These are phyloP conservation scores for Ischnura elegans DNA, from an alignment of 2,888 invertebrate genomes.

Conservation along the genomic window DNA sequence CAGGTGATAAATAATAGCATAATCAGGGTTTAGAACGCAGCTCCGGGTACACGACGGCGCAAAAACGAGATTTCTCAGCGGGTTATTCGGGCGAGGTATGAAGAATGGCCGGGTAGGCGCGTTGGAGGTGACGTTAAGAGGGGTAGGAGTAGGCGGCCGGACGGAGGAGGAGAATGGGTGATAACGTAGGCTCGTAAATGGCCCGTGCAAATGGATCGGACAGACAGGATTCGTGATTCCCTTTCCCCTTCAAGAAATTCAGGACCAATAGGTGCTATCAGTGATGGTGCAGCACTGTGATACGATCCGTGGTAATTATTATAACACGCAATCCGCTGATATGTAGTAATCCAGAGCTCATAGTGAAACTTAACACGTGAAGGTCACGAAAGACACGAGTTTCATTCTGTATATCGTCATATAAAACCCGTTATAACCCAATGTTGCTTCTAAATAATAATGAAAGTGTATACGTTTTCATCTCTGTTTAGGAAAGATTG, in stretches of 20 bases:
- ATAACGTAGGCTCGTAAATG: constrained; percentile 19
- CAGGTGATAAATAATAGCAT: constrained; percentile 27
- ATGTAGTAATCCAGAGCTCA: too few relatives aligned
- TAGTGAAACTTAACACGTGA: too few relatives aligned
- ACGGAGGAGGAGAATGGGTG: background rate
- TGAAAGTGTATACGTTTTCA: too few relatives aligned
- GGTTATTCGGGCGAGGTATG: constrained; percentile 16
- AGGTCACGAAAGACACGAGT: too few relatives aligned
- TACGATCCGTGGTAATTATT: background rate
- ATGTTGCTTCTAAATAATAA: too few relatives aligned
- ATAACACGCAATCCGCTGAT: too few relatives aligned
- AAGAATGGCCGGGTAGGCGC: background rate
- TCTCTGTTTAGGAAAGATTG: too few relatives aligned
- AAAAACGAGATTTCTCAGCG: constrained; percentile 35
- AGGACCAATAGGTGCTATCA: background rate
- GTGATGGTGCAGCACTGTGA: background rate
- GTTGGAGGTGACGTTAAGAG: background rate
- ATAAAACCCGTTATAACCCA: too few relatives aligned
- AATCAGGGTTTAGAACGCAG: background rate
- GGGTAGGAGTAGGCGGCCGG: background rate
- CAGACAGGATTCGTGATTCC: background rate
- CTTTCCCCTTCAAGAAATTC: background rate
- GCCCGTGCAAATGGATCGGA: background rate
- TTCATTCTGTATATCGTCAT: too few relatives aligned
- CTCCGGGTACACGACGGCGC: background rate